Percentiles rank a stretch among this genome's conserved stretches.
Evolutionary conservation across 2,113 vertebrate genomes (phyloP).

Genomic region (Petrocephalus zakoni): DNA sequence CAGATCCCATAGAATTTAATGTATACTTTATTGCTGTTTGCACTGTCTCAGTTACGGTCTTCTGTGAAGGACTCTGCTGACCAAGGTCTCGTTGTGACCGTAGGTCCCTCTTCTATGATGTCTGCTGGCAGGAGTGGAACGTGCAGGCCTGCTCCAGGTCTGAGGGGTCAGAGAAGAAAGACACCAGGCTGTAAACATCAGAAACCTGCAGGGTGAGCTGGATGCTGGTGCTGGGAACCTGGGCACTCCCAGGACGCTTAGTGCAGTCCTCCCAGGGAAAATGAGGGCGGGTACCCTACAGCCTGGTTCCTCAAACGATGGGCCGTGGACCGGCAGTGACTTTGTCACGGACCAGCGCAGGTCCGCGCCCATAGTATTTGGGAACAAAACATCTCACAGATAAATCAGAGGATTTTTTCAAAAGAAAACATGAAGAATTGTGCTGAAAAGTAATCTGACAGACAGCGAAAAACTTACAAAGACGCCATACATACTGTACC

Average conservation of each 20-base stretch:
- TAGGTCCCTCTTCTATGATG: constrained; percentile 23
- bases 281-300: background rate
- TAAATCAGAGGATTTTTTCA: too few relatives aligned
- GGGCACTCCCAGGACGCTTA: background rate
- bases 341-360: too few relatives aligned
- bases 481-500: too few relatives aligned
- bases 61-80: background rate
- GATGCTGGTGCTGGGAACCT: background rate
- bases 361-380: too few relatives aligned
- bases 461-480: too few relatives aligned
- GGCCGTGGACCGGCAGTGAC: too few relatives aligned
- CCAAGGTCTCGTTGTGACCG: background rate
- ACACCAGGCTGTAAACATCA: background rate
- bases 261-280: background rate
- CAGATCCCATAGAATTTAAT: background rate
- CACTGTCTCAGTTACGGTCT: background rate
- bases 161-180: constrained; percentile 40
- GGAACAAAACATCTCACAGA: too few relatives aligned
- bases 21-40: constrained; percentile 12
- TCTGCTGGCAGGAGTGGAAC: constrained; percentile 58
- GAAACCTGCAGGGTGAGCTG: background rate
- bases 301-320: too few relatives aligned
- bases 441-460: too few relatives aligned
- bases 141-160: constrained; percentile 66
- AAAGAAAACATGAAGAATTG: too few relatives aligned